phyloP scores from a whole-genome alignment of 1,140 invertebrate species.

The Drosophila suzukii region DNA sequence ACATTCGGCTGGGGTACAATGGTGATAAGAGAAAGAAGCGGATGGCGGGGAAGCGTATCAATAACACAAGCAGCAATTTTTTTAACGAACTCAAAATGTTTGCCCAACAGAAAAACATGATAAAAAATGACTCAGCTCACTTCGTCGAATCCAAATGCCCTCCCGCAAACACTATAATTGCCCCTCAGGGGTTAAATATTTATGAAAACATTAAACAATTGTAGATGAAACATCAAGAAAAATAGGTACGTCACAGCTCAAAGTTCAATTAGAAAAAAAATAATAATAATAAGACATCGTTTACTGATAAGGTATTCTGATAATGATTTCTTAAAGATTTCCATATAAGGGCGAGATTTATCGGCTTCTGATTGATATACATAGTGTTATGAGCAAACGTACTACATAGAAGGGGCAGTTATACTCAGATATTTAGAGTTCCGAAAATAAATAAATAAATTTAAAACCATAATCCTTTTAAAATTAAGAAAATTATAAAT shows the following conservation, averaged over 20 bases:
- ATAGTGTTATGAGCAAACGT: no score
- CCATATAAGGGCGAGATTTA: neutral
- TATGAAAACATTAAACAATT: neutral
- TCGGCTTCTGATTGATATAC: neutral
- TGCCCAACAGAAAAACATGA: constrained; percentile 31
- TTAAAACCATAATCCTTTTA: no score
- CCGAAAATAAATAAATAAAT: no score
- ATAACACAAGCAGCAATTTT: constrained; percentile 63
- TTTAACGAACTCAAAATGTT: constrained; percentile 56
- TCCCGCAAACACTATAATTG: neutral
- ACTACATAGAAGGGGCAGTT: no score
- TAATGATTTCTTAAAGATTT: neutral
- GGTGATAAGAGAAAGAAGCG: neutral
- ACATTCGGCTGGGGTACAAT: constrained; percentile 15
- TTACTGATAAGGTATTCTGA: neutral
- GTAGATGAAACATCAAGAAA: neutral
- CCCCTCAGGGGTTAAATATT: neutral
- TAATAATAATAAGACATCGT: neutral
- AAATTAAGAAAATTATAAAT: no score
- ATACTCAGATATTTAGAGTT: no score
- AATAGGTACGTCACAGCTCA: neutral
- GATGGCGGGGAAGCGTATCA: constrained; percentile 41
- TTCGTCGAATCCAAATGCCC: constrained; percentile 28
- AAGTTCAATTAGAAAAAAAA: neutral
- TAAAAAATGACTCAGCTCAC: constrained; percentile 4